A percentile compares a stretch with the other conserved stretches of the same genome.
Conservation (phyloP, 2,797 vertebrate genomes). For the Sebastes goodei region DNA sequence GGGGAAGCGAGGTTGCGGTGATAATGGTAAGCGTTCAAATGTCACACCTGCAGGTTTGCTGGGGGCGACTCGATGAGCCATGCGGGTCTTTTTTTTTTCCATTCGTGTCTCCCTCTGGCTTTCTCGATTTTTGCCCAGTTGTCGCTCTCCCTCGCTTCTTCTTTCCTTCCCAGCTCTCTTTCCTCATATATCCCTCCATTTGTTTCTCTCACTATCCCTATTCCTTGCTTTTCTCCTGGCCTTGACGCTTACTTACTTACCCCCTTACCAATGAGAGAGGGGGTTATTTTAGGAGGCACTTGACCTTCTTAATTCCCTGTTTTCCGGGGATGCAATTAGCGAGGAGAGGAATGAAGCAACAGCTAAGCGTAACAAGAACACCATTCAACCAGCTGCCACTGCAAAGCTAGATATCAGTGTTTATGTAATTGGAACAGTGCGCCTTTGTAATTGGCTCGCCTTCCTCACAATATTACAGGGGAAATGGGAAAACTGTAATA, state of each 20-base stretch:
- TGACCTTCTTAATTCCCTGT: constrained; percentile 53
- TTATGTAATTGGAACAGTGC: constrained; percentile 54
- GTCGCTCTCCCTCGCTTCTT: background rate
- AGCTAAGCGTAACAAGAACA: constrained; percentile 32
- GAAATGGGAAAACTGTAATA: constrained; percentile 29
- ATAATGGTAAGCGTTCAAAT: constrained; percentile 43
- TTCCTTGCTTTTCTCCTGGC: background rate
- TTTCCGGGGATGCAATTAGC: constrained; percentile 49
- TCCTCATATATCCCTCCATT: background rate
- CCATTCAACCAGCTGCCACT: constrained; percentile 46
- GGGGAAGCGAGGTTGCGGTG: constrained; percentile 26
- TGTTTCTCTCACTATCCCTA: background rate
- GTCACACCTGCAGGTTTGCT: constrained; percentile 47
- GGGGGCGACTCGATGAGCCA: constrained; percentile 7
- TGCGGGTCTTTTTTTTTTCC: constrained; percentile 3
- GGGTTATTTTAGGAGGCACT: constrained; percentile 50
- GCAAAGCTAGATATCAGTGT: constrained; percentile 59
- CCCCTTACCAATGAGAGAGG: background rate
- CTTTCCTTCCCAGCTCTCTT: background rate
- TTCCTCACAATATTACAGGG: constrained; percentile 30
- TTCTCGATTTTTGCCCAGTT: background rate
- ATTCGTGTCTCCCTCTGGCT: constrained; percentile 11
- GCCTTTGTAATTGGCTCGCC: constrained; percentile 59
- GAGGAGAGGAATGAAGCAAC: constrained; percentile 30
- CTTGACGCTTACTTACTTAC: background rate